Evolutionary conservation across 2,888 invertebrate species (phyloP).

Genomic region (Scaptodrosophila latifasciaeformis): DNA sequence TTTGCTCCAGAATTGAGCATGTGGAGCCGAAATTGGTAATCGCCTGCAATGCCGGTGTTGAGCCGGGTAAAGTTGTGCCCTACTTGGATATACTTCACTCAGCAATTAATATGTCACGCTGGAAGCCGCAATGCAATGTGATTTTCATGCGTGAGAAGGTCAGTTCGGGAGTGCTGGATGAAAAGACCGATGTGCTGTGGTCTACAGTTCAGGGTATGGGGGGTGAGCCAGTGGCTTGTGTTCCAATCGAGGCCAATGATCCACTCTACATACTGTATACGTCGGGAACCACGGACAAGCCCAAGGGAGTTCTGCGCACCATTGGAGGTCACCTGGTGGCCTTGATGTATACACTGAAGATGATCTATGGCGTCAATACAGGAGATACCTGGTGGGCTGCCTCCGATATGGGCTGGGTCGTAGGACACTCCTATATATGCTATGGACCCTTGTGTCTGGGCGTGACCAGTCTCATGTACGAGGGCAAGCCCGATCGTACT

Average conservation of each 20-base stretch:
- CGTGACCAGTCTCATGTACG: conserved; percentile 86
- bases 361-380: conserved; percentile 85
- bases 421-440: conserved; percentile 95
- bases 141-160: conserved; percentile 87
- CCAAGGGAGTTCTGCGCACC: conserved; percentile 89
- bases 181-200: conserved; percentile 85
- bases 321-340: conserved; percentile 92
- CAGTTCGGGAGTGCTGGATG: conserved; percentile 78
- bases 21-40: conserved; percentile 91
- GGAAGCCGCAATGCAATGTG: conserved; percentile 84
- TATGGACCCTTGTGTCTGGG: conserved; percentile 91
- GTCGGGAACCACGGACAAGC: conserved; percentile 86
- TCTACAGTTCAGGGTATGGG: conserved; percentile 80
- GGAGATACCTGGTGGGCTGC: conserved; percentile 96
- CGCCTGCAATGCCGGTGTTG: conserved; percentile 92
- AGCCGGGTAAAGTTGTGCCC: conserved; percentile 86
- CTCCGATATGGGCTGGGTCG: conserved; percentile 86
- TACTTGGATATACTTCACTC: conserved; percentile 74
- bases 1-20: conserved; percentile 90
- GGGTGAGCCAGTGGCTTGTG: conserved; percentile 82
- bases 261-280: conserved; percentile 95
- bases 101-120: conserved; percentile 83
- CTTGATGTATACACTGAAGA: conserved; percentile 88
- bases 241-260: conserved; percentile 90
- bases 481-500: conserved; percentile 96